These are phyloP conservation scores for Mamestra brassicae DNA, from an alignment of 2,888 invertebrate species.

Conservation along the genomic window DNA sequence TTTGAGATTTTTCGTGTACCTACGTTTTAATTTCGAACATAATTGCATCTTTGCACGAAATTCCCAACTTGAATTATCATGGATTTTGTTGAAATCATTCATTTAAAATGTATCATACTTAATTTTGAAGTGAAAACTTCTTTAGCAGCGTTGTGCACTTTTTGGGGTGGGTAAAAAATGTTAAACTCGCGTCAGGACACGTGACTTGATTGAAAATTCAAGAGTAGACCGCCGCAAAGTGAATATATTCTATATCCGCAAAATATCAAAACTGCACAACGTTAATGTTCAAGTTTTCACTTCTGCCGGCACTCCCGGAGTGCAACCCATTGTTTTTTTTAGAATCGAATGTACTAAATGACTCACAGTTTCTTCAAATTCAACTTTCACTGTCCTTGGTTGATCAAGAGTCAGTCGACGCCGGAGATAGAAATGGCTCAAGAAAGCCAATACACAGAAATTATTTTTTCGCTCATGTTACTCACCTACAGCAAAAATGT, in stretches of 20 bases:
- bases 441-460: conserved; percentile 9
- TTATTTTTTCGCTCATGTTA: conserved; percentile 31
- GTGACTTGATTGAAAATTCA: no score
- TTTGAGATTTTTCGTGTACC: background rate
- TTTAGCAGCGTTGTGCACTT: no score
- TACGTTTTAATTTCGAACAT: background rate
- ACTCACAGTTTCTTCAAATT: background rate
- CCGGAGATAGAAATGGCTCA: background rate
- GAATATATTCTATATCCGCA: no score
- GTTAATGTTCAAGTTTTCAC: no score
- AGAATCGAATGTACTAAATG: background rate
- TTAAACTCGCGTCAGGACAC: no score
- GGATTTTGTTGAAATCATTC: background rate
- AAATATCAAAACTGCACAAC: no score
- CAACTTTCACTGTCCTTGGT: background rate
- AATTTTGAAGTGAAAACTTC: no score
- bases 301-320: no score
- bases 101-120: no score
- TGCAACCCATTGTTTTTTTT: background rate
- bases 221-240: no score
- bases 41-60: background rate
- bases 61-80: background rate
- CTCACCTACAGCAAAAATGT: conserved; percentile 84
- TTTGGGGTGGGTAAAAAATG: no score
- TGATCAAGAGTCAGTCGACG: background rate